Base-by-base conservation (phyloP, 2,113 vertebrate genomes). In the Passer montanus region DNA sequence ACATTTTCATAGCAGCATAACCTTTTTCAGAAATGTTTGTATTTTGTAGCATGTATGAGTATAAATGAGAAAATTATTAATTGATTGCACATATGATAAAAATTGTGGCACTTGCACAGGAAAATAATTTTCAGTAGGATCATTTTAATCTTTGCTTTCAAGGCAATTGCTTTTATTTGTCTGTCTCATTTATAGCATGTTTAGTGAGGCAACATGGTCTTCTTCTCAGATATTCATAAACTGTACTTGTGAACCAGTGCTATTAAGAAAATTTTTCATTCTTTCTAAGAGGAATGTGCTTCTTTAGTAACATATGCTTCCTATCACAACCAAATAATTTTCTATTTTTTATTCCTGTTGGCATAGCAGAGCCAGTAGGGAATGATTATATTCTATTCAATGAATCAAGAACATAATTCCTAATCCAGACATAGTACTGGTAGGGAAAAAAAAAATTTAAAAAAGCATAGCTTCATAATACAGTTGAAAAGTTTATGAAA, bases 271-370 rank as follows among this genome's bases (percentile, higher is more conserved):
- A 82, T 89, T 30, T 69, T 74, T 90, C 28, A 44, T 63, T 62
- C n/a, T 60, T 76, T 68, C 53, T 76, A 52, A 73, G 74, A 80
- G 24, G 43, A 76, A 62, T 87, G 33, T 67, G 23, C 46, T 89
- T 28, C 67, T 94, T 70, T 53, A 85, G 50, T 90, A 91, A 93
- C 89, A 91, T 93, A 62, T 91, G 90, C 78, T 95, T 95, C 92
- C 31, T 87, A 94, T 95, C 87, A 93, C 0, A 3, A 75, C 70
- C 49, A 83, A 85, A 76, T 93, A 82, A 79, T 93, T 79, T 91
- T 88, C 78, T 93, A 20, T 21, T 90, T 94, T 94, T 89, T 76
- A 50, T 72, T 91, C 59, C 62, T 83, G 31, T 87, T 93, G 74
- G 70, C 77, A 59, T 46, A 67, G 63, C 58, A 87, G 44, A 89